phyloP scores from a whole-genome alignment of 2,797 vertebrate species.

The Pelochelys cantorii region DNA sequence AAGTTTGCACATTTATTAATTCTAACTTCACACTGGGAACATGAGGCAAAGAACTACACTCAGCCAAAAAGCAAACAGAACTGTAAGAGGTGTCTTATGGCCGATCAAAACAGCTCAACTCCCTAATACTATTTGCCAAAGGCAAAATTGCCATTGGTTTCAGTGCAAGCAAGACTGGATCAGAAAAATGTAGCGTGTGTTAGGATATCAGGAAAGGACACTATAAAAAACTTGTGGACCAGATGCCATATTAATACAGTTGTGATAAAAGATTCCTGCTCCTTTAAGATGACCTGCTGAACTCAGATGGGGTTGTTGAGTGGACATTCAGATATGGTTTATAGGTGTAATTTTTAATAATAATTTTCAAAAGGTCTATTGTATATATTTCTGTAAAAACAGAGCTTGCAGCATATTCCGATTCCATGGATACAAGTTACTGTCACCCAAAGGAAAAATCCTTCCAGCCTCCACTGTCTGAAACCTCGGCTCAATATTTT shows the following conservation, averaged over 20 bases:
- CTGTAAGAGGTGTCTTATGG: not conserved
- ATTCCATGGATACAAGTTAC: fast-evolving
- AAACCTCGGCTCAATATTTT: not conserved
- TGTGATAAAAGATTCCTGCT: not conserved
- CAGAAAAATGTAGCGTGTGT: not conserved
- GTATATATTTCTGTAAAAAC: not conserved
- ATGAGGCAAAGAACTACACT: not conserved
- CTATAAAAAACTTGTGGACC: not conserved
- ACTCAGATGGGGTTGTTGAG: not conserved
- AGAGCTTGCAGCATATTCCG: not conserved
- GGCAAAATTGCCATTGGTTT: fast-evolving
- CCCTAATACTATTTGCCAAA: not conserved
- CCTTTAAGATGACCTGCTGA: not conserved
- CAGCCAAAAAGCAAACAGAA: not conserved
- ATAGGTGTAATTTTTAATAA: not conserved
- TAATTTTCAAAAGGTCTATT: not conserved
- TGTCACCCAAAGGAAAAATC: not conserved
- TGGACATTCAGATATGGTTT: not conserved
- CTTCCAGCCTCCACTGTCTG: not conserved
- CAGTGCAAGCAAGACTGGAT: not conserved
- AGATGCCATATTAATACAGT: not conserved
- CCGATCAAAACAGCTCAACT: not conserved
- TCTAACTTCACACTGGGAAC: not conserved
- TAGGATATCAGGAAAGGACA: fast-evolving
- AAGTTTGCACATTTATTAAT: not conserved